Conservation (phyloP, 2,113 vertebrate species). For the Nesoenas mayeri region DNA sequence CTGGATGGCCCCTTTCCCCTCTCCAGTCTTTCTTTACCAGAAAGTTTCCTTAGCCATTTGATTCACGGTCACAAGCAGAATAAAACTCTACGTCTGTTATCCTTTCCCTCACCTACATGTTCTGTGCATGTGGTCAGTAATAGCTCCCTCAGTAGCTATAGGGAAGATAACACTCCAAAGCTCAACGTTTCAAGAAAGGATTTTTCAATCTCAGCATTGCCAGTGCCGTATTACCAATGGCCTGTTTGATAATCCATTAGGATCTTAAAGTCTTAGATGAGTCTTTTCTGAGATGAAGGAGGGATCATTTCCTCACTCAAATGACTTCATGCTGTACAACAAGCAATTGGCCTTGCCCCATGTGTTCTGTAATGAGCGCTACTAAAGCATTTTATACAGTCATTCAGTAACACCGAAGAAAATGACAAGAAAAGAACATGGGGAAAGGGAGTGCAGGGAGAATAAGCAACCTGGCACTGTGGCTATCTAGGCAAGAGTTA, state of each 20-base stretch:
- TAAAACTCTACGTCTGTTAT: neutral
- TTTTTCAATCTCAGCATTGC: neutral
- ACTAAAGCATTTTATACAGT: neutral
- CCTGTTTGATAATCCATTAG: neutral
- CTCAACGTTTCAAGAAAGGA: neutral
- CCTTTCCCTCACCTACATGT: neutral
- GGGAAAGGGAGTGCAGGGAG: neutral
- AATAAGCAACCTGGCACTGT: neutral
- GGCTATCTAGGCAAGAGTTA: neutral
- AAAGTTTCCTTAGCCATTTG: neutral
- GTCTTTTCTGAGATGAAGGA: neutral
- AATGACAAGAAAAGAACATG: neutral
- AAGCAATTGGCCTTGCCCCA: neutral
- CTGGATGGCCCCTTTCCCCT: neutral
- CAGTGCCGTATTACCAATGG: neutral
- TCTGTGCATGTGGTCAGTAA: neutral
- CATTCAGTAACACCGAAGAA: neutral
- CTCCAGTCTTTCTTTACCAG: neutral
- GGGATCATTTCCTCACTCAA: neutral
- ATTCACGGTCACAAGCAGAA: neutral
- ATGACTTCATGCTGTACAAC: neutral
- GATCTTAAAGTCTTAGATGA: neutral
- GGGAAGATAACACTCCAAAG: neutral
- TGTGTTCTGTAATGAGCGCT: neutral
- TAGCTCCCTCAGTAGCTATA: neutral